These are phyloP conservation scores for Merodon equestris DNA, from an alignment of 2,888 invertebrate species.

Conservation along the genomic window DNA sequence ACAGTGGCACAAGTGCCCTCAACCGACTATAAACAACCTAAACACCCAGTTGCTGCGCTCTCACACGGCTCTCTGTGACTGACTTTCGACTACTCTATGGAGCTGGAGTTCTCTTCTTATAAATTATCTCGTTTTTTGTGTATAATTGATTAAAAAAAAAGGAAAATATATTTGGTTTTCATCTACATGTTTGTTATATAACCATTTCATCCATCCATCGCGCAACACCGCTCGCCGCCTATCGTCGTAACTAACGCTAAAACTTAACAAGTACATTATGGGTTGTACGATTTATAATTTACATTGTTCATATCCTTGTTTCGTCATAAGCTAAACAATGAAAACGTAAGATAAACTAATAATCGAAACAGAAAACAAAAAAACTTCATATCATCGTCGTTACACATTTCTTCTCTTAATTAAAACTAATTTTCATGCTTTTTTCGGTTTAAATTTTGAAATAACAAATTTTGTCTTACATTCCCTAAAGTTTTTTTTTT, in stretches of 20 bases:
- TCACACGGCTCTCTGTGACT: no score
- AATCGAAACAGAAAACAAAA: constrained; percentile 45
- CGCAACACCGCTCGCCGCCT: no score
- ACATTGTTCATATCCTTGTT: constrained; percentile 22
- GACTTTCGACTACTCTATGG: not conserved
- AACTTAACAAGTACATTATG: constrained; percentile 63
- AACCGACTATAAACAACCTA: no score
- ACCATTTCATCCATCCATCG: not conserved
- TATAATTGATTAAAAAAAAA: constrained; percentile 1
- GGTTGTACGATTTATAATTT: constrained; percentile 62
- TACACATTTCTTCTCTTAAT: constrained; percentile 27
- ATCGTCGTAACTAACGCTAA: constrained; percentile 21
- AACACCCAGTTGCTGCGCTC: no score
- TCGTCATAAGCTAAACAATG: constrained; percentile 18
- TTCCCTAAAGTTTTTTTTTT: constrained; percentile 57
- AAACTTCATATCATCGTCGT: constrained; percentile 47
- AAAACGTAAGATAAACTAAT: constrained; percentile 53
- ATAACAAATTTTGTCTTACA: constrained; percentile 41
- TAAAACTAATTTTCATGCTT: constrained; percentile 21
- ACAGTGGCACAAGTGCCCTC: no score
- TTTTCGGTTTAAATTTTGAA: constrained; percentile 9
- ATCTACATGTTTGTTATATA: constrained; percentile 41
- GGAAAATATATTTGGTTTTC: constrained; percentile 37
- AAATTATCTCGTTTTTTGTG: not conserved
- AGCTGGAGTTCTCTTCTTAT: constrained; percentile 6